Evolutionary conservation across 2,888 invertebrate species (phyloP), one percentile per base, ranked within the genome.

Genomic region (Blera fallax): DNA sequence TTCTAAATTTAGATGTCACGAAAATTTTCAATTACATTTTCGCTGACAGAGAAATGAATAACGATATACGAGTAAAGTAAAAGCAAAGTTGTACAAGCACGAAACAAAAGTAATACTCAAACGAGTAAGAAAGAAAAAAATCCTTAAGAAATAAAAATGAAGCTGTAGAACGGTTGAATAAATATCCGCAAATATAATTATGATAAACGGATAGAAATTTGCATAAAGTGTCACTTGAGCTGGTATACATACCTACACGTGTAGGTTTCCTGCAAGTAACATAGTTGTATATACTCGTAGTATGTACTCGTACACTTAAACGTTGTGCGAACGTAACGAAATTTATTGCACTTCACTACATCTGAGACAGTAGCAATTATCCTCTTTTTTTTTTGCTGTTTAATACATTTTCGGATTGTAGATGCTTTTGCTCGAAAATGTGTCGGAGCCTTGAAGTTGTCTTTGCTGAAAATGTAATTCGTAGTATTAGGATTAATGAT

Each of bases 281-380:
- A 27, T 21, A 8, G 54, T 73, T n/a, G n/a, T n/a, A n/a, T n/a
- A n/a, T n/a, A n/a, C n/a, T n/a, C n/a, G n/a, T n/a, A n/a, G n/a
- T n/a, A n/a, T n/a, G n/a, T n/a, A n/a, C n/a, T n/a, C n/a, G 34
- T 29, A 69, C 76, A 37, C 76, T 40, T 76, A 76, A 76, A 76
- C 64, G 40, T 56, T 69, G 29, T 45, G 52, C 43, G 21, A 8
- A 64, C 4, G 24, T 21, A 85, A 80, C 4, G 24, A 27, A 85
- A 80, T 80, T 85, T 80, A 76, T 84, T 84, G 69, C 67, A 79
- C 67, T 84, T 74, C 43, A 84, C 79, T 80, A 74, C 69, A 74
- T 69, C 69, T 84, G 69, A 84, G 80, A 85, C 84, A 79, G 74
- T 58, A 76, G 84, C 79, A 85, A 85, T 80, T 85, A 85, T 80